phyloP scores from a whole-genome alignment of 1,140 invertebrate genomes.

The Pseudomyrmex pallidus region DNA sequence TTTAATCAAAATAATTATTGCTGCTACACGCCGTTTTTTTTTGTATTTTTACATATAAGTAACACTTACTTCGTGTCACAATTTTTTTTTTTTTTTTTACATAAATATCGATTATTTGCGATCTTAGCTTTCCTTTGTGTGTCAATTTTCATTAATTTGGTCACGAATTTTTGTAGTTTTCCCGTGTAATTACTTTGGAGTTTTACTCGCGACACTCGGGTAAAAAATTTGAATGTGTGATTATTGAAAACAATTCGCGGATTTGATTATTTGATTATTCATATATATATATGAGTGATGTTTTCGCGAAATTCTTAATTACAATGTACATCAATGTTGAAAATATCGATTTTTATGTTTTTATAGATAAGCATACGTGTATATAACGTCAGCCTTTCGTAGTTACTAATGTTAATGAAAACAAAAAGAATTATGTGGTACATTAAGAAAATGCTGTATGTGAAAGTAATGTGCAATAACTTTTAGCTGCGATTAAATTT shows the following conservation, averaged over 20 bases:
- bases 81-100: not conserved
- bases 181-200: too few relatives aligned
- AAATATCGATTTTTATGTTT: constrained; percentile 8
- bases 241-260: not conserved
- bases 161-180: too few relatives aligned
- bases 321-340: constrained; percentile 11
- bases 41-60: constrained; percentile 10
- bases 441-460: not conserved
- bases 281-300: not conserved
- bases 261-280: not conserved
- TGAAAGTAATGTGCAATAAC: too few relatives aligned
- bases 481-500: too few relatives aligned
- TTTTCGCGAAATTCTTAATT: constrained; percentile 15
- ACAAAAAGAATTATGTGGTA: constrained; percentile 14
- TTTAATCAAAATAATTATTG: constrained; percentile 41
- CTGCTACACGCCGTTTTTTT: constrained; percentile 35
- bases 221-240: too few relatives aligned
- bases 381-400: not conserved
- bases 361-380: not conserved
- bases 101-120: constrained; percentile 22
- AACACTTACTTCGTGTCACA: constrained; percentile 31
- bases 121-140: not conserved
- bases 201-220: too few relatives aligned
- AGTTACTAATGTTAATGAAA: not conserved
- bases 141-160: not conserved